phyloP scores from a whole-genome alignment of 1,140 invertebrate species.

The Epicauta chinensis region DNA sequence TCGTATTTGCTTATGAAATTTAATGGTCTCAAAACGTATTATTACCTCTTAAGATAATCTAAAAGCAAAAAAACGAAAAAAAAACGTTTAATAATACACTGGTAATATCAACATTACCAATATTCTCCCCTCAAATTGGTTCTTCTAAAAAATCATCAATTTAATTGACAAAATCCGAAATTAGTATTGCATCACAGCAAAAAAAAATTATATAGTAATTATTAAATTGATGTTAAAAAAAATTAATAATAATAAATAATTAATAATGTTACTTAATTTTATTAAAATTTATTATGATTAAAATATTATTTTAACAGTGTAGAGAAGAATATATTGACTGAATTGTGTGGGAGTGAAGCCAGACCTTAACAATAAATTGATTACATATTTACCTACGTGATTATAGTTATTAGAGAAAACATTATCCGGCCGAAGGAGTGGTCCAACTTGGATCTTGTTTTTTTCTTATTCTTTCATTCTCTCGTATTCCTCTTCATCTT shows the following conservation, averaged over 20 bases:
- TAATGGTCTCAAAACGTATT: slow-evolving; percentile 35
- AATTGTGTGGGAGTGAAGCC: slow-evolving; percentile 32
- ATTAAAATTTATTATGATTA: too few species aligned
- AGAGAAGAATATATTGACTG: slow-evolving; percentile 6
- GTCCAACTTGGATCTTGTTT: slow-evolving; percentile 21
- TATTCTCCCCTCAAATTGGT: too few species aligned
- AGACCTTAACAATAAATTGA: slow-evolving; percentile 38
- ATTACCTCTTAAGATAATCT: slow-evolving; percentile 36
- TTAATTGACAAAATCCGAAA: too few species aligned
- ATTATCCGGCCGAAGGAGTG: slow-evolving; percentile 39
- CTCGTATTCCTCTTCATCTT: too few species aligned
- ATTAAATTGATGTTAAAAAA: too few species aligned
- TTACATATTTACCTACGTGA: slow-evolving; percentile 41
- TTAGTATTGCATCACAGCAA: too few species aligned
- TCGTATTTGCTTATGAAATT: slow-evolving; percentile 38
- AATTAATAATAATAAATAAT: too few species aligned
- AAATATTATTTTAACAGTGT: slow-evolving; percentile 10
- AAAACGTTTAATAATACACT: slow-evolving; percentile 28
- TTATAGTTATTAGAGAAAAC: slow-evolving; percentile 43
- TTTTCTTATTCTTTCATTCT: slow-evolving; percentile 19
- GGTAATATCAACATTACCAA: slow-evolving; percentile 26
- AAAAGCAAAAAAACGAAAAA: slow-evolving; percentile 4
- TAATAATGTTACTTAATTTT: too few species aligned
- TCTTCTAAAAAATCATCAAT: too few species aligned
- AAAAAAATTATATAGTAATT: too few species aligned